Evolutionary conservation across 2,113 vertebrate genomes (phyloP).

Genomic region (Cinclus mexicanus): DNA sequence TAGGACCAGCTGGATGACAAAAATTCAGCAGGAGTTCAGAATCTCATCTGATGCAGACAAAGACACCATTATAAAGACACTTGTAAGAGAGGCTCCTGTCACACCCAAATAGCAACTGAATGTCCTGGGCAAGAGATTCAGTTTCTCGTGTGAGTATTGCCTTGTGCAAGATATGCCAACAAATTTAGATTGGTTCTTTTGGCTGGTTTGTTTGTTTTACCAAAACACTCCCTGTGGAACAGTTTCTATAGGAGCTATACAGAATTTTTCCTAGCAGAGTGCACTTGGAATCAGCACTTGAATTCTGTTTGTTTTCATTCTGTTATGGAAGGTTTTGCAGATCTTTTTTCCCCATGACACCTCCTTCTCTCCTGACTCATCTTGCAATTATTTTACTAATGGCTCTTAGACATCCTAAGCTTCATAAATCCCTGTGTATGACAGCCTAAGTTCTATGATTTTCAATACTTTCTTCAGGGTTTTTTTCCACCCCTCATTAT

Average conservation of each 20-base stretch:
- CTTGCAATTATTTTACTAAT: not conserved
- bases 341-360: not conserved
- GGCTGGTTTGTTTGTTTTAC: not conserved
- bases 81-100: not conserved
- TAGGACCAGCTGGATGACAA: not conserved
- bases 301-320: not conserved
- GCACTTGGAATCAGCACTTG: not conserved
- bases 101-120: not conserved
- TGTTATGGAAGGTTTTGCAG: not conserved
- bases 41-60: not conserved
- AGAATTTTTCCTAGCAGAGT: not conserved
- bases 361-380: not conserved
- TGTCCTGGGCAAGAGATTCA: not conserved
- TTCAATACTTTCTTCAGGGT: not conserved
- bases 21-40: not conserved
- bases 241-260: not conserved
- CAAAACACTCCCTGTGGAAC: not conserved
- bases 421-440: not conserved
- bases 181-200: not conserved
- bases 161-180: not conserved
- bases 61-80: not conserved
- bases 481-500: not conserved
- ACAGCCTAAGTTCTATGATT: not conserved
- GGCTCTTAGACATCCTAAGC: not conserved
- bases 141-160: rapidly evolving